These are phyloP conservation scores for Peromyscus eremicus DNA, from an alignment of 2,797 vertebrate species.

Conservation along the genomic window DNA sequence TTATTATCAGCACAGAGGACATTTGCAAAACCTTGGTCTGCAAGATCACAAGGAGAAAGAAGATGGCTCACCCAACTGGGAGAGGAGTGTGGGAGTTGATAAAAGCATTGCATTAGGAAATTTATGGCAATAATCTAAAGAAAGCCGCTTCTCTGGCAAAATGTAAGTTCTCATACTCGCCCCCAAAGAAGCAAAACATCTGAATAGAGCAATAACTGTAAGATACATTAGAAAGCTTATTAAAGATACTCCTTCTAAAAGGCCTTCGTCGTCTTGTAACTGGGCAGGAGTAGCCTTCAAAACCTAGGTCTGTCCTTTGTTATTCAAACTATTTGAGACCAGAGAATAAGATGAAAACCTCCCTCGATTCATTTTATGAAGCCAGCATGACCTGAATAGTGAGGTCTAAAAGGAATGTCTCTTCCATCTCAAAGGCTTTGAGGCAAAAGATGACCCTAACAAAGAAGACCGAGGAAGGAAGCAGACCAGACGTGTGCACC, in stretches of 20 bases:
- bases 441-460: slow-evolving; percentile 63
- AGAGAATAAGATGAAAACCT: slow-evolving; percentile 71
- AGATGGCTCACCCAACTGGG: not conserved
- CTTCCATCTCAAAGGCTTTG: slow-evolving; percentile 75
- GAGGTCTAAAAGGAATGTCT: slow-evolving; percentile 71
- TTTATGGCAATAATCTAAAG: slow-evolving; percentile 30
- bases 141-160: slow-evolving; percentile 62
- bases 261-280: slow-evolving; percentile 45
- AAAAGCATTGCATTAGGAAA: slow-evolving; percentile 25
- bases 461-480: slow-evolving; percentile 60
- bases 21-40: not conserved
- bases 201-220: slow-evolving; percentile 35
- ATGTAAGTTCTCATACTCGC: slow-evolving; percentile 47
- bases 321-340: slow-evolving; percentile 74
- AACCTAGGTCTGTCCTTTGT: slow-evolving; percentile 70
- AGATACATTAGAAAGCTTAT: slow-evolving; percentile 53
- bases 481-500: not conserved
- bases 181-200: not conserved
- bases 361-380: slow-evolving; percentile 66
- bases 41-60: slow-evolving; percentile 54
- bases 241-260: slow-evolving; percentile 49
- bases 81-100: not conserved
- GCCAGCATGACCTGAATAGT: slow-evolving; percentile 72
- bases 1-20: not conserved
- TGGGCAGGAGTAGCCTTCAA: slow-evolving; percentile 68